These are phyloP conservation scores for Pomatostomus ruficeps DNA, from an alignment of 2,113 vertebrate species.

Conservation along the genomic window DNA sequence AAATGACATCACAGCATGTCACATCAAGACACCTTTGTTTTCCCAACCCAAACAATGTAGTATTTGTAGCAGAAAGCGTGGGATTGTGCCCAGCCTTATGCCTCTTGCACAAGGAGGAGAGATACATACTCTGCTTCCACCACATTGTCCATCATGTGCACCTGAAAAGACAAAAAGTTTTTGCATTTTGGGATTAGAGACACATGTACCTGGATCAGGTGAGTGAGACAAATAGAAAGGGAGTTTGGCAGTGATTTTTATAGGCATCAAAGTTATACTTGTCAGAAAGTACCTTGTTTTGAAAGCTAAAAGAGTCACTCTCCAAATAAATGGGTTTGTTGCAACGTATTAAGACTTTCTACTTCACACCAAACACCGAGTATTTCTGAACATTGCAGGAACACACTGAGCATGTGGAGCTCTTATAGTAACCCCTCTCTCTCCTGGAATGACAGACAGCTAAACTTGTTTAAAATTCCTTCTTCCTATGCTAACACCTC, in stretches of 20 bases:
- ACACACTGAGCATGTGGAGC: background rate
- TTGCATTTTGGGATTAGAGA: background rate
- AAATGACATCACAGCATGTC: background rate
- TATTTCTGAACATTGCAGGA: background rate
- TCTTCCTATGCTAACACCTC: background rate
- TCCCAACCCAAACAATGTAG: background rate
- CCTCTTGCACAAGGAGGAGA: background rate
- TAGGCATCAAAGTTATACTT: background rate
- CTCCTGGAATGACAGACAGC: background rate
- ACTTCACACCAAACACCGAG: background rate
- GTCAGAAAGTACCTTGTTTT: background rate
- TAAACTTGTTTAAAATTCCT: background rate
- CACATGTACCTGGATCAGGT: background rate
- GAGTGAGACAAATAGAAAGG: background rate
- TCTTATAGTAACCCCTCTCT: background rate
- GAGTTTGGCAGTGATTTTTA: background rate
- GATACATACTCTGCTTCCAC: background rate
- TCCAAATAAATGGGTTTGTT: background rate
- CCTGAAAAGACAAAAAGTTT: background rate
- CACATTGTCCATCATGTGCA: background rate
- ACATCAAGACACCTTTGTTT: constrained; percentile 19
- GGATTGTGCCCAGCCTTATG: background rate
- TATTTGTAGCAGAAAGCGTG: background rate
- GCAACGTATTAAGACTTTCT: background rate
- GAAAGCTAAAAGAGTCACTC: background rate